Evolutionary conservation across 2,797 vertebrate species (phyloP), one percentile per base, ranked within the genome.

Genomic region (Hemitrygon akajei): DNA sequence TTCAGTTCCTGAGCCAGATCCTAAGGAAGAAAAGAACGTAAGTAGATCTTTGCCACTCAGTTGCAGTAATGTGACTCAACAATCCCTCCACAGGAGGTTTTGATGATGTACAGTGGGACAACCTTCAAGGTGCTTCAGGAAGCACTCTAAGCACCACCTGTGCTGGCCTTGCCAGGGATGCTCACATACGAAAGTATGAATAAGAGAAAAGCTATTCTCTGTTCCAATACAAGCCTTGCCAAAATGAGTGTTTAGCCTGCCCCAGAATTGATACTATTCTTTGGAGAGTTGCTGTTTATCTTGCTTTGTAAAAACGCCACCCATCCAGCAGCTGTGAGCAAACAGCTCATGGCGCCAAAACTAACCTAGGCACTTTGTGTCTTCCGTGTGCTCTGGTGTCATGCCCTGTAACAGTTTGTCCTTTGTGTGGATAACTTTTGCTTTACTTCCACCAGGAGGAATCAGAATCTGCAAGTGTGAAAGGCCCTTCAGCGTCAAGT

Each of bases 1-100:
- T 96, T 98, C 98, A 69, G 98, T 98, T 82, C 95, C 97, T 96
- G 99, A 99, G 96, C 95, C 97, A 89, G 99, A 99, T 93, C 97
- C 97, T 95, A 99, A 97, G 95, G 97, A 97, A 94, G 97, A 98
- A 94, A 98, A 97, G 97, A 95, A 95, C 94, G 99, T 99, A 95
- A 98, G 98, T 97, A 94, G 73, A 94, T 73, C 87, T 93, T 93
- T n/a, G 34, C 75, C 66, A 37, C 27, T 14, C 40, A 20, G 30
- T 81, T 76, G 20, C 0, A 7, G 34, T 87, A n/a, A 63, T 37
- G 5, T 69, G n/a, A 69, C 16, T 18, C 60, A 66, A 89, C 37
- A n/a, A n/a, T 89, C n/a, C 60, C 47, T 66, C 60, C 11, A 11
- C 22, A 73, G 18, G 22, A 22, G 22, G 6, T 6, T 6, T 22